Conservation (phyloP, 2,113 vertebrate genomes). For the Phyllostomus hastatus region DNA sequence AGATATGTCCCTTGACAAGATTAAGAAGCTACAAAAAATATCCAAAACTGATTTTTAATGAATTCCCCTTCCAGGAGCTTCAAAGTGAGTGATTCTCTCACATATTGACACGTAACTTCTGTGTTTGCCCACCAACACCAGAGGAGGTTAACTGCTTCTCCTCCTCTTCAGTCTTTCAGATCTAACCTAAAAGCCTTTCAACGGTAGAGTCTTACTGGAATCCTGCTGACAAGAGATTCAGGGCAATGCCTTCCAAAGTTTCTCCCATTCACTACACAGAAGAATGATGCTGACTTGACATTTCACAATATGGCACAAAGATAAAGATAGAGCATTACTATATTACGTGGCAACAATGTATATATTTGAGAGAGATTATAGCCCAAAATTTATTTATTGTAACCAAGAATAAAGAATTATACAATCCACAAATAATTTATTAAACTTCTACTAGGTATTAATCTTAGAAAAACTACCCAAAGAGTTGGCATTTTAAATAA, state of each 20-base stretch:
- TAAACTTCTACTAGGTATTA: neutral
- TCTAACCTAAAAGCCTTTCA: neutral
- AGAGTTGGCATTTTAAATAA: neutral
- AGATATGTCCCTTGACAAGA: neutral
- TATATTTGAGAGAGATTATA: neutral
- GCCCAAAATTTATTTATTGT: neutral
- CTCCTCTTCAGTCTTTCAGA: neutral
- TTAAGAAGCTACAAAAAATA: neutral
- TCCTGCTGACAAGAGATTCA: neutral
- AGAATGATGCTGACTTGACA: neutral
- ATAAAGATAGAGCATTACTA: neutral
- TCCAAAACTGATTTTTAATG: neutral
- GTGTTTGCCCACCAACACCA: neutral
- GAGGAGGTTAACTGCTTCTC: neutral
- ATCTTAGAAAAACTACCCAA: neutral
- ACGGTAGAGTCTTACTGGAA: neutral
- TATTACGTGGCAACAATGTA: neutral
- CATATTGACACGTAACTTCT: neutral
- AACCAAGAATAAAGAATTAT: neutral
- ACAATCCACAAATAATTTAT: neutral
- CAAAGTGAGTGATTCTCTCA: neutral
- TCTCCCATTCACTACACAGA: neutral
- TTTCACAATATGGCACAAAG: neutral
- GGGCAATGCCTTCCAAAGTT: neutral
- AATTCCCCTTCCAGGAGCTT: neutral